These are phyloP conservation scores for Suillia variegata DNA, from an alignment of 2,888 invertebrate genomes.

Conservation along the genomic window DNA sequence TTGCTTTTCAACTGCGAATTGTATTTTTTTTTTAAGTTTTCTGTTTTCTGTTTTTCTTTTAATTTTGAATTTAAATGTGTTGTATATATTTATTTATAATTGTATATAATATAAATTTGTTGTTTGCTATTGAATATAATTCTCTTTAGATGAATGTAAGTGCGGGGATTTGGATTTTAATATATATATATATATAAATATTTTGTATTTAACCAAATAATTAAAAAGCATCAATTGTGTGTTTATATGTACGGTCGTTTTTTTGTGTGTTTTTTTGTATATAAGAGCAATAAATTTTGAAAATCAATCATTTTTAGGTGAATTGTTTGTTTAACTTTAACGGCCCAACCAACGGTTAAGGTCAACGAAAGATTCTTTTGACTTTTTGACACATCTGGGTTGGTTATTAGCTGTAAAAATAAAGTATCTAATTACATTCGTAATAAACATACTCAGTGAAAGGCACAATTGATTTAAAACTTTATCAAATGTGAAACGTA, in stretches of 20 bases:
- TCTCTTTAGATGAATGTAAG: constrained; percentile 24
- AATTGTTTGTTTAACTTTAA: too few relatives aligned
- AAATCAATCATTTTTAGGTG: too few relatives aligned
- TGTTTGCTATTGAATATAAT: constrained; percentile 37
- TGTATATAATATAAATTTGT: constrained; percentile 34
- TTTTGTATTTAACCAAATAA: constrained; percentile 2
- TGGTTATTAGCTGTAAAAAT: too few relatives aligned
- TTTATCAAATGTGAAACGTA: too few relatives aligned
- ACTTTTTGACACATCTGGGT: too few relatives aligned
- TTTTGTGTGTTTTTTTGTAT: too few relatives aligned
- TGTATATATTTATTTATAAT: constrained; percentile 32
- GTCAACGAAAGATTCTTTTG: too few relatives aligned
- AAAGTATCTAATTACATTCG: too few relatives aligned
- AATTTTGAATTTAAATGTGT: constrained; percentile 36
- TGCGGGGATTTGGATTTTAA: constrained; percentile 5
- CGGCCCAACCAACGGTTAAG: too few relatives aligned
- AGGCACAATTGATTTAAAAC: too few relatives aligned
- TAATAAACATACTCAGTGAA: too few relatives aligned
- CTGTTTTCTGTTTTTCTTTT: constrained; percentile 38
- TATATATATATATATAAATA: constrained; percentile 24
- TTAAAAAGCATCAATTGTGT: not conserved
- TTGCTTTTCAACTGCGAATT: constrained; percentile 22
- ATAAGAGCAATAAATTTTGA: too few relatives aligned
- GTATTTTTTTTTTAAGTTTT: constrained; percentile 38
- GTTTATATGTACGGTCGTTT: not conserved